Base-by-base conservation (phyloP, 2,888 invertebrate genomes). In the Sarcophaga rosellei region DNA sequence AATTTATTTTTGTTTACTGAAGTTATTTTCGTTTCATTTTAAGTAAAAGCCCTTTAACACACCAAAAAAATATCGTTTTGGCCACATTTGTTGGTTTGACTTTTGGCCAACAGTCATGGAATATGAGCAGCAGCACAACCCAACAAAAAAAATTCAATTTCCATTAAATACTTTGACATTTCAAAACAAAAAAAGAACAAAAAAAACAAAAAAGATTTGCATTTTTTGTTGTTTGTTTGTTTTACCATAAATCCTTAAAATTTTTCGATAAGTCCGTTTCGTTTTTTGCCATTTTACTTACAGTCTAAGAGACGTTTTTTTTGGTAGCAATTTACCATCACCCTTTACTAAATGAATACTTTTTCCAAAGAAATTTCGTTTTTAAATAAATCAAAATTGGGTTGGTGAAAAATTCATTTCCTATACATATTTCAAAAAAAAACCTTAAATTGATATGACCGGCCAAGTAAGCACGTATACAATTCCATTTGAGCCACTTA, bases 61-160 rank as follows among this genome's bases (percentile, higher is more conserved):
- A 21, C 1, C 4, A 61, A 61, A 75, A 81, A 73, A 82, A 78
- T 65, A 21, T 47, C 15, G 4, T 74, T 25, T 75, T 83, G 78
- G 92, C 92, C 92, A 88, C 92, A 92, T 90, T 92, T 91, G 91
- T 90, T 92, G 92, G 92, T 91, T 84, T 92, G 92, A 92, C 90
- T 92, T 92, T 90, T 92, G 91, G 91, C 92, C 92, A 92, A 90
- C 88, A 89, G 88, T 81, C n/a, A 17, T 53, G 5, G 53, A 15
- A 53, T 53, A 53, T 53, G 17, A 53, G 53, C 10, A 35, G 35
- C 10, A 35, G 35, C 35, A 2, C 3, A 35, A 8, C n/a, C n/a
- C 2, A 6, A 17, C 1, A 15, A 87, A 68, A 53, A 83, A 63
- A 65, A 35, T 82, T 80, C 82, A 82, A 82, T 82, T 80, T 75